Base-by-base conservation (phyloP, 2,888 invertebrate species). In the Caenorhabditis becei region DNA sequence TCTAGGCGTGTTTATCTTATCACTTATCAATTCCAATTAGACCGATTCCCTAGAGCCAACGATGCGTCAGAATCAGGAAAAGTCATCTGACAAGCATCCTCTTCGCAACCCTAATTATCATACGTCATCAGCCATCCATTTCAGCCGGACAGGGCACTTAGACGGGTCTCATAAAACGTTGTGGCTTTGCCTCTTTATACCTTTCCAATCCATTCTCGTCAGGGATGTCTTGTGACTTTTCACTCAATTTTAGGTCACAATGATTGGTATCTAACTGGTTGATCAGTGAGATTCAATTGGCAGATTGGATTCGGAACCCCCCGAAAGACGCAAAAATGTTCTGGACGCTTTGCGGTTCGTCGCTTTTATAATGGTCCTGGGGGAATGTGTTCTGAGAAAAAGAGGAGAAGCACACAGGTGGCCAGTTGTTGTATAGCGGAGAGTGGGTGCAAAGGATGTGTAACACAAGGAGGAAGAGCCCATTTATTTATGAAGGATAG, bases 341-440 rank as follows among this genome's bases (percentile, higher is more conserved):
- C 14, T 41, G 32, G 32, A 32, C 35, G 10, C 5, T 5, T 35
- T 10, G 53, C 23, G 20, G 20, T 35, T 41, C 47, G 54, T 67
- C 35, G 44, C 66, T 69, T 69, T 69, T 69, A 69, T 69, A 69
- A 69, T 69, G 58, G 58, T 35, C 54, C 49, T 16, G 24, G 23
- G 20, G n/a, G 54, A 66, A 66, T 69, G 67, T 69, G 67, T 69
- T 69, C 67, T 69, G 28, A 56, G 56, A 54, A 54, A 8, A 24
- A 24, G 51, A 51, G 20, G 20, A 49, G 18, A 49, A 20, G 49
- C 35, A 35, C 35, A 16, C 41, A 41, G 41, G 41, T 41, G 41
- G 41, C 41, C 35, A n/a, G 32, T 4, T 32, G 41, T 14, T 5
- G 41, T 11, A 14, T 41, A 41, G 41, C 2, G 16, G 41, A 41